Conservation (phyloP, 2,797 vertebrate genomes). For the Danio tinwini region DNA sequence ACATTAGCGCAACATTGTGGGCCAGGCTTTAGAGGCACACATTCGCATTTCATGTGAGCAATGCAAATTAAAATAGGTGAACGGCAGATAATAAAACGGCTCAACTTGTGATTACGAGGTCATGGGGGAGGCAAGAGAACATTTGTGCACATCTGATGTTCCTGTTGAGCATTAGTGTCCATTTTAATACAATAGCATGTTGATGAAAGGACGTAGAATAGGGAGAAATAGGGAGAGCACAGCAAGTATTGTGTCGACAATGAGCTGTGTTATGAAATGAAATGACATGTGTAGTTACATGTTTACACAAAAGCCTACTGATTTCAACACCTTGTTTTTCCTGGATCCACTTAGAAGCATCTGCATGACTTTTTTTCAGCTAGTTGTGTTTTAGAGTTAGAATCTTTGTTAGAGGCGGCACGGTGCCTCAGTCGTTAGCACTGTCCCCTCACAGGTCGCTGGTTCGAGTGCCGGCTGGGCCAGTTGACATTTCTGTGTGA, state of each 20-base stretch:
- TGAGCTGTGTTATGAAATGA: not conserved
- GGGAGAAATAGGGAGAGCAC: not conserved
- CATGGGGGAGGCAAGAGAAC: constrained; percentile 38
- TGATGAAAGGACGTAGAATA: not conserved
- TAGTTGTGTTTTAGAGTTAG: not conserved
- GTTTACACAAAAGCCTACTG: not conserved
- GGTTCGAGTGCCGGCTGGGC: too few species aligned
- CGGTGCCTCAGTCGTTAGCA: too few species aligned
- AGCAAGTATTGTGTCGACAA: not conserved
- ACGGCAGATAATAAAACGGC: constrained; percentile 51
- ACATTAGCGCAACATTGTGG: constrained; percentile 45
- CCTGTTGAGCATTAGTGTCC: constrained; percentile 23
- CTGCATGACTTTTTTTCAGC: not conserved
- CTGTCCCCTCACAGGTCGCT: too few species aligned
- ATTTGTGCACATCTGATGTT: constrained; percentile 43
- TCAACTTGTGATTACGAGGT: constrained; percentile 45
- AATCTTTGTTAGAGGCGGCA: not conserved
- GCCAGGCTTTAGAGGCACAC: constrained; percentile 18
- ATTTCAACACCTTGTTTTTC: not conserved
- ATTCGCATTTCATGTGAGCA: constrained; percentile 1
- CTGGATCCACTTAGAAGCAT: not conserved
- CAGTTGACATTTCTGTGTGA: too few species aligned
- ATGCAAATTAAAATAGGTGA: constrained; percentile 45
- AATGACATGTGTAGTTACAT: not conserved
- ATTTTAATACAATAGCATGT: constrained; percentile 24